Evolutionary conservation across 2,888 invertebrate species (phyloP).

Genomic region (Coelinius sp.): DNA sequence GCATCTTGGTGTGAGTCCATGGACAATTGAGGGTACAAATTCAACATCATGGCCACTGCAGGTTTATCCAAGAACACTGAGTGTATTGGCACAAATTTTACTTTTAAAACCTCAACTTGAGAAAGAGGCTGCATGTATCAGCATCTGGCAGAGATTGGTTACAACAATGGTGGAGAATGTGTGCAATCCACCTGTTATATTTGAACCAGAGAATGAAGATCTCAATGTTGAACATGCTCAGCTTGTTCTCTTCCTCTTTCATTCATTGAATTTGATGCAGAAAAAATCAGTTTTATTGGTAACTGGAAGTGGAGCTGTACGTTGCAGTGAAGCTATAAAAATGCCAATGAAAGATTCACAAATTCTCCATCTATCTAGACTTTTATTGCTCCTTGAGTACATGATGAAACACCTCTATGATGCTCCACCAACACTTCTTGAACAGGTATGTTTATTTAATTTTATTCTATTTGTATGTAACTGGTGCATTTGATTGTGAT

Average conservation of each 20-base stretch:
- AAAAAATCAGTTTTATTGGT: conserved; percentile 93
- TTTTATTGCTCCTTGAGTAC: conserved; percentile 92
- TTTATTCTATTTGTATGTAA: neutral
- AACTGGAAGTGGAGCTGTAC: conserved; percentile 82
- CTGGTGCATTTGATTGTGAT: conserved; percentile 41
- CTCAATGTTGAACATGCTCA: conserved; percentile 97
- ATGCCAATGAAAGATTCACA: conserved; percentile 77
- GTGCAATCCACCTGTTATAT: conserved; percentile 76
- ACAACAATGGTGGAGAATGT: conserved; percentile 92
- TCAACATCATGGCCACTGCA: conserved; percentile 81
- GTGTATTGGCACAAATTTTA: conserved; percentile 86
- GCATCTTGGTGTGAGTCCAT: conserved; percentile 83
- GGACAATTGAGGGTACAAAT: conserved; percentile 76
- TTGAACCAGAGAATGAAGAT: conserved; percentile 86
- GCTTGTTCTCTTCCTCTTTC: conserved; percentile 92
- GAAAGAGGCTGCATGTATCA: conserved; percentile 90
- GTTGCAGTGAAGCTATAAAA: conserved; percentile 78
- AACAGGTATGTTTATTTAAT: conserved; percentile 79
- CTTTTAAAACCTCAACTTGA: conserved; percentile 86
- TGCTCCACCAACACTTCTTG: conserved; percentile 87
- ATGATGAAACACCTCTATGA: conserved; percentile 96
- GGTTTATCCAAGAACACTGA: conserved; percentile 83
- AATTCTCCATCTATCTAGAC: conserved; percentile 84
- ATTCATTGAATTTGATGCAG: conserved; percentile 95
- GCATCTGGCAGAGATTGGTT: conserved; percentile 92